Base-by-base conservation (phyloP, 2,888 invertebrate species). In the Melanotus villosus region DNA sequence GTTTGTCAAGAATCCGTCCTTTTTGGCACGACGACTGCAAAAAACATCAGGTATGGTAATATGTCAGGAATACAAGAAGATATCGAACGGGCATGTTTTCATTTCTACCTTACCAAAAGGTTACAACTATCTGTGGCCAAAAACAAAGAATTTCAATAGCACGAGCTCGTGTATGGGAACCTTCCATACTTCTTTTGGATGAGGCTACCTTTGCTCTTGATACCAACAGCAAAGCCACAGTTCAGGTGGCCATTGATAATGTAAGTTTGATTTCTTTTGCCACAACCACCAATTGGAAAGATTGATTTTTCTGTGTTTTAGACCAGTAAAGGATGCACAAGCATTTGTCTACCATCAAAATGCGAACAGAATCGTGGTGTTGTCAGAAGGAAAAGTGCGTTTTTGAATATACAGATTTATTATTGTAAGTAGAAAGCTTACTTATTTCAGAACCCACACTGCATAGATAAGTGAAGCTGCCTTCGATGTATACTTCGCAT, bases 151-250 rank as follows among this genome's bases (percentile, higher is more conserved):
- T 96, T 41, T 96, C 96, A 1, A 96, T 97, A 76, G 97, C 97
- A 0, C 87, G 97, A 71, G 96, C 96, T 0, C 85, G 97, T 3
- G 89, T 97, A 1, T 87, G 93, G 26, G 90, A 95, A 80, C 96
- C 97, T 0, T 88, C 89, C 59, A 92, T 97, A 72, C 84, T 95
- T 36, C 84, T 95, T 1, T 82, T 94, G 14, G 96, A 97, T 77
- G 96, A 97, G 84, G 96, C 96, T 0, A 97, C 97, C 0, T 96
- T 95, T 1, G 96, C 96, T 0, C 86, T 96, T 12, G 96, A 97
- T 80, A 93, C 93, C 0, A 90, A 92, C 34, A 95, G 94, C 70
- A 97, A 98, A 86, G 89, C 91, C 0, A 90, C 93, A 83, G 96
- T 97, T 0, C 96, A 97, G 84, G 90, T 89, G 12, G 96, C 90